Base-by-base conservation (phyloP, 2,888 invertebrate genomes). In the Ditula angustiorana region DNA sequence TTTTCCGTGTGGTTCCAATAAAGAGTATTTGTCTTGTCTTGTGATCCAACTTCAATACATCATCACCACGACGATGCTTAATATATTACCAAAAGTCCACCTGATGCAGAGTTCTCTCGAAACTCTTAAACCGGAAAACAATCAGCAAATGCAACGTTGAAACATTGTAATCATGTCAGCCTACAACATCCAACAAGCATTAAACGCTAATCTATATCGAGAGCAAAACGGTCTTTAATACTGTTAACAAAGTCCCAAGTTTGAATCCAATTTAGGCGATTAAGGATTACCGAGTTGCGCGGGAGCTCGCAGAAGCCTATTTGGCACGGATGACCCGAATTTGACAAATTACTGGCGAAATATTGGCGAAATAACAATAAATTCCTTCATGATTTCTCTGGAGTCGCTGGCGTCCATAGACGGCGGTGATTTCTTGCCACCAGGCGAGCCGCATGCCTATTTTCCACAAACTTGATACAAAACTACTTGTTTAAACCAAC, bases 171-270 rank as follows among this genome's bases (percentile, higher is more conserved):
- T 28, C 11, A 30, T 30, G n/a, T 21, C 47, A 24, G 26, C 11
- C 50, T n/a, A n/a, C 46, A 46, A 5, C 46, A 50, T 30, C 30
- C 16, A 49, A 49, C 50, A n/a, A 30, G 50, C 21, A 50, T 50
- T 50, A 50, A 21, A 21, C 50, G 30, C 19, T 30, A 30, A 30
- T 30, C 50, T 21, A 11, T 50, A 50, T 50, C 30, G 50, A 28
- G 50, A 50, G 30, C 50, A 50, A 50, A 30, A 50, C 30, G 50
- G 50, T 50, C 50, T 30, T 30, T 50, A 50, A 50, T 50, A 30
- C 30, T 50, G 30, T 50, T 50, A 50, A 50, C 50, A 50, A 50
- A 50, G 28, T 50, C 21, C 30, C 30, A 50, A 50, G 50, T 50
- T 50, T 30, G 50, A 50, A 50, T 50, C 50, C 50, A 50, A 50